Evolutionary conservation across 2,888 invertebrate genomes (phyloP).

Genomic region (Chesias legatella): DNA sequence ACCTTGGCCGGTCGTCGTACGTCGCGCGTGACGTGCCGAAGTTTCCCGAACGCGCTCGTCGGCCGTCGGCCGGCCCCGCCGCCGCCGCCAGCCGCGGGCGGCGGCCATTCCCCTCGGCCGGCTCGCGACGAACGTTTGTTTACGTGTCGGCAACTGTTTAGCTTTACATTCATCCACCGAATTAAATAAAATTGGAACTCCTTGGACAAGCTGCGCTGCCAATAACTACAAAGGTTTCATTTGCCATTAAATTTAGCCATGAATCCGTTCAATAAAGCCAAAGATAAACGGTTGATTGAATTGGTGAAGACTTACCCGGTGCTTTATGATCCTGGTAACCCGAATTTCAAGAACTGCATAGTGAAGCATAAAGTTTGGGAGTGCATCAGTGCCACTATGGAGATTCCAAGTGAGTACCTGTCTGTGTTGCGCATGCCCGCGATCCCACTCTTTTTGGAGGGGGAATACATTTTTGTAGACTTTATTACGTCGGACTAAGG

Average conservation of each 20-base stretch:
- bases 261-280: conserved; percentile 15
- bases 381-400: conserved; percentile 14
- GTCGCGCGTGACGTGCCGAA: conserved; percentile 15
- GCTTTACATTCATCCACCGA: too few species aligned
- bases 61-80: conserved; percentile 6
- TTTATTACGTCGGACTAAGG: too few species aligned
- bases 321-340: conserved; percentile 16
- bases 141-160: too few species aligned
- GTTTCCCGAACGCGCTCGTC: conserved; percentile 6
- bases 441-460: not conserved
- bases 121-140: not conserved
- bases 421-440: not conserved
- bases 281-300: conserved; percentile 17
- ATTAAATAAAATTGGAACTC: too few species aligned
- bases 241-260: conserved; percentile 2
- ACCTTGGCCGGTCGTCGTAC: conserved; percentile 26
- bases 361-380: conserved; percentile 23
- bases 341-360: conserved; percentile 13
- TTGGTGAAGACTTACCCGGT: conserved; percentile 19
- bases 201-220: too few species aligned
- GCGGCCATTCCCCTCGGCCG: conserved; percentile 1
- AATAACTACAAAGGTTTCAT: too few species aligned
- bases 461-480: too few species aligned
- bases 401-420: conserved; percentile 13
- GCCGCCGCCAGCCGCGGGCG: conserved; percentile 8